phyloP scores from a whole-genome alignment of 92 coral and sea anemone genomes.

The Porites evermanni region DNA sequence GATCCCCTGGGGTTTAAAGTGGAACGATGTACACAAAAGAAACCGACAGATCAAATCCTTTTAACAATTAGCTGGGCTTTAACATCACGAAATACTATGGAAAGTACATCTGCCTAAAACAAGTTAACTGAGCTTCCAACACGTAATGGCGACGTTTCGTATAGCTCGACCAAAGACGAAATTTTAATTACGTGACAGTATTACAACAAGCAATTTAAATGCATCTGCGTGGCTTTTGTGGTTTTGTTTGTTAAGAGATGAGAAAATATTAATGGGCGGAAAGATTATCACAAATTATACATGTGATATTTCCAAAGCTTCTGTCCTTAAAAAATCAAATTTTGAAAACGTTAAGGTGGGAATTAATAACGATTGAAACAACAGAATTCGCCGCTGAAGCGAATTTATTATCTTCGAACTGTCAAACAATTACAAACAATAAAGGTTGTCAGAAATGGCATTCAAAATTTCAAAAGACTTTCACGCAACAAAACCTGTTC shows the following conservation, averaged over 20 bases:
- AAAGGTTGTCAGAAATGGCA: constrained; percentile 46
- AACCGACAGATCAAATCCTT: constrained; percentile 12
- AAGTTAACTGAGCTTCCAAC: neutral
- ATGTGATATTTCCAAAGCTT: neutral
- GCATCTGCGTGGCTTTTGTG: constrained; percentile 50
- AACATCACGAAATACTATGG: neutral
- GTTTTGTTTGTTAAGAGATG: constrained; percentile 49
- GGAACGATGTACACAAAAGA: constrained; percentile 23
- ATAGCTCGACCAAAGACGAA: constrained; percentile 28
- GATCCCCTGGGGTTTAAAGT: constrained; percentile 43
- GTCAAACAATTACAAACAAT: constrained; percentile 41
- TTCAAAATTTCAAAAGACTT: constrained; percentile 48
- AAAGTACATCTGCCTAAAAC: neutral
- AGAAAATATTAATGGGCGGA: constrained; percentile 29
- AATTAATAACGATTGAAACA: neutral
- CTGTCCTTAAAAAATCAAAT: neutral
- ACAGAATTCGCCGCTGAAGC: constrained; percentile 4
- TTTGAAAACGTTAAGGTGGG: neutral
- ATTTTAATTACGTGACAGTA: constrained; percentile 50
- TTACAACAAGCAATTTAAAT: constrained; percentile 26
- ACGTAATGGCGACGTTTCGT: neutral
- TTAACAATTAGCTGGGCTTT: neutral
- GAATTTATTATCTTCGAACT: neutral
- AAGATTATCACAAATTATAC: constrained; percentile 12
- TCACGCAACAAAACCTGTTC: constrained; percentile 28